Percentiles rank a stretch among this genome's conserved stretches.
Conservation (phyloP, 2,888 invertebrate genomes). For the Microdon myrmicae region DNA sequence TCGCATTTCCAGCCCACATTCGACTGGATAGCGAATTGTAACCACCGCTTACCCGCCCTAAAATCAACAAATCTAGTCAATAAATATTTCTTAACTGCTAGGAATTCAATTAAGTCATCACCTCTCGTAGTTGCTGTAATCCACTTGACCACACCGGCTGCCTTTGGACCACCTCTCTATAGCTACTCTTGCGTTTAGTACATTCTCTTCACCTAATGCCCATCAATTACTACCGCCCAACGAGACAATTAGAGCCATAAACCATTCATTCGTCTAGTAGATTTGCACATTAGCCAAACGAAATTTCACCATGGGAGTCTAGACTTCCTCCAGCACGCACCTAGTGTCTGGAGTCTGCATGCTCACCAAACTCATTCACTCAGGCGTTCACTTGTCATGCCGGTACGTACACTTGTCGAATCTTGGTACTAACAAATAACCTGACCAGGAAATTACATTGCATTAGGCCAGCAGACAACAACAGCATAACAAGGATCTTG, state of each 20-base stretch:
- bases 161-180: not conserved
- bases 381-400: slow-evolving; percentile 46
- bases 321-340: slow-evolving; percentile 38
- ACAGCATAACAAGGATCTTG: slow-evolving; percentile 32
- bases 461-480: slow-evolving; percentile 32
- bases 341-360: not conserved
- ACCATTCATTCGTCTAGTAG: slow-evolving; percentile 46
- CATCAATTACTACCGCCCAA: slow-evolving; percentile 52
- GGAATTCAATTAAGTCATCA: slow-evolving; percentile 52
- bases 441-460: slow-evolving; percentile 48
- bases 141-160: slow-evolving; percentile 36
- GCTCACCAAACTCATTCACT: slow-evolving; percentile 10
- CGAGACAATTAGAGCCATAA: slow-evolving; percentile 51
- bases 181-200: not conserved
- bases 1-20: slow-evolving; percentile 28
- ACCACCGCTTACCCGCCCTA: slow-evolving; percentile 39
- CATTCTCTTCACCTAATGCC: slow-evolving; percentile 45
- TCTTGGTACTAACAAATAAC: slow-evolving; percentile 44
- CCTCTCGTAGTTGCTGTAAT: slow-evolving; percentile 25
- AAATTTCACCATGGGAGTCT: slow-evolving; percentile 46
- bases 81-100: slow-evolving; percentile 25
- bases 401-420: slow-evolving; percentile 44
- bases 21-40: slow-evolving; percentile 12
- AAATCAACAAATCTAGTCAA: slow-evolving; percentile 43
- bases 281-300: slow-evolving; percentile 47